phyloP scores from a whole-genome alignment of 2,797 vertebrate genomes.

The Pangasius sanitwongsei region DNA sequence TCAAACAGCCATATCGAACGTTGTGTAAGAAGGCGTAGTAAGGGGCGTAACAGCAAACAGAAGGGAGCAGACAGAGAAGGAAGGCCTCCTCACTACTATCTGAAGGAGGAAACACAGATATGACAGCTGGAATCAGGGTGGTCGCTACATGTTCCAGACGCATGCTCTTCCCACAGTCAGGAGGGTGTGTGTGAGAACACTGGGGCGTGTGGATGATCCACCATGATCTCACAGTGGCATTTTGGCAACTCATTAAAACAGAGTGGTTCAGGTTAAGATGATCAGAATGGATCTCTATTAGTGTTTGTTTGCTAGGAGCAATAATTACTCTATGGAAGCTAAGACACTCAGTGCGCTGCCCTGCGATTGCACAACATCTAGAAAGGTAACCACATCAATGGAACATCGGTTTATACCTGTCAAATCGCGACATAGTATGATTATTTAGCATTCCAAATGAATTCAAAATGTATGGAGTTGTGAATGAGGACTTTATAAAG shows the following conservation, averaged over 20 bases:
- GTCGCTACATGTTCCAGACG: slow-evolving; percentile 42
- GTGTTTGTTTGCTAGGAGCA: background rate
- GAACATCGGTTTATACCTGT: background rate
- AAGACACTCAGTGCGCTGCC: background rate
- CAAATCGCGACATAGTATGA: background rate
- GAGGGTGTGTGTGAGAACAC: background rate
- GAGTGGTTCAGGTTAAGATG: background rate
- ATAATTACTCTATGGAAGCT: background rate
- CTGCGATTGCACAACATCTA: background rate
- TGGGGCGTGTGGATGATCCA: background rate
- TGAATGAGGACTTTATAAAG: background rate
- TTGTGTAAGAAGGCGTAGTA: slow-evolving; percentile 74
- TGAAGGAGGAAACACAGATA: slow-evolving; percentile 53
- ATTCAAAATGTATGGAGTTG: background rate
- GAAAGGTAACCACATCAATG: background rate
- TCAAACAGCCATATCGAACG: background rate
- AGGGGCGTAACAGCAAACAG: slow-evolving; percentile 51
- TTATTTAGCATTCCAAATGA: background rate
- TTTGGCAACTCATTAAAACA: background rate
- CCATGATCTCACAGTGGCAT: background rate
- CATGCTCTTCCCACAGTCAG: slow-evolving; percentile 27
- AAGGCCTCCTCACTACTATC: slow-evolving; percentile 55
- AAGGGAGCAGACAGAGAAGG: slow-evolving; percentile 43
- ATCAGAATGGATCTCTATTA: background rate
- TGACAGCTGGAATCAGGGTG: slow-evolving; percentile 49